Conservation (phyloP, 2,888 invertebrate species). For the Tuberolachnus salignus region DNA sequence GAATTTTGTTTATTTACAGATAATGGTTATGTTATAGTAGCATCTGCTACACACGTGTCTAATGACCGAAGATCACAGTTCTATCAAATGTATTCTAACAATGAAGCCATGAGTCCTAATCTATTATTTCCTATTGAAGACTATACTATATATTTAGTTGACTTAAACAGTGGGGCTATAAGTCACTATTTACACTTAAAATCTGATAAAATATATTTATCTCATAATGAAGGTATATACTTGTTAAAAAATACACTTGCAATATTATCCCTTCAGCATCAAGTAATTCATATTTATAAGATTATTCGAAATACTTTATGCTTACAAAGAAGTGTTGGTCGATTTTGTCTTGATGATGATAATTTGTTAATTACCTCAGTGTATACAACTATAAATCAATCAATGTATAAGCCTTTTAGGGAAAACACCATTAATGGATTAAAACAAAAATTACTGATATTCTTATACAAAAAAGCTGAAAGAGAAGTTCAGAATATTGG, state of each 20-base stretch:
- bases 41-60: conserved; percentile 82
- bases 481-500: conserved; percentile 69
- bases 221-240: conserved; percentile 95
- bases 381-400: conserved; percentile 65
- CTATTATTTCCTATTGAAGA: conserved; percentile 87
- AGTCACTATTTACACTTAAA: conserved; percentile 83
- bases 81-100: conserved; percentile 83
- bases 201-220: conserved; percentile 90
- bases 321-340: conserved; percentile 80
- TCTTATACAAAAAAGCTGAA: conserved; percentile 77
- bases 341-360: conserved; percentile 87
- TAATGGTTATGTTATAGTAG: conserved; percentile 88
- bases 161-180: conserved; percentile 78
- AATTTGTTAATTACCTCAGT: conserved; percentile 74
- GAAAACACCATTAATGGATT: conserved; percentile 83
- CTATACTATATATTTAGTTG: conserved; percentile 86
- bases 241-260: conserved; percentile 89
- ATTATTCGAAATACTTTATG: conserved; percentile 83
- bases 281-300: conserved; percentile 91
- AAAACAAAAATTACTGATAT: conserved; percentile 84
- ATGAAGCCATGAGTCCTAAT: conserved; percentile 90
- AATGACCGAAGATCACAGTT: conserved; percentile 85
- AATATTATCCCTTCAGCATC: conserved; percentile 92
- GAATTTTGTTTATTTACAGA: conserved; percentile 95
- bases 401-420: conserved; percentile 71